Evolutionary conservation across 2,113 vertebrate genomes (phyloP), one percentile per base, ranked within the genome.

Genomic region (Thymallus thymallus): DNA sequence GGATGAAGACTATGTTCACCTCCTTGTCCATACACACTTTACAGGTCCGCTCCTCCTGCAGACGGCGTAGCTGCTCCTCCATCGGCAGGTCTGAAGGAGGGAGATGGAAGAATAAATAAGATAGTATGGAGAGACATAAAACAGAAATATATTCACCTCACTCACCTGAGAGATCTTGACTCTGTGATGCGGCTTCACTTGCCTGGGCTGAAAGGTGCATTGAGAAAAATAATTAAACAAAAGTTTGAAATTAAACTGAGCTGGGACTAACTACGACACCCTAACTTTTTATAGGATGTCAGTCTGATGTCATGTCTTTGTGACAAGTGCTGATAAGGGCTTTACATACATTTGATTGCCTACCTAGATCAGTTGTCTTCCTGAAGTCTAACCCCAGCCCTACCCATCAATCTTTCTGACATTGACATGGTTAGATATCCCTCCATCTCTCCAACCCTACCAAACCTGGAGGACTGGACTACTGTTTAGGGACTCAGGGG

Each of bases 151-250:
- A n/a, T n/a, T n/a, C n/a, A n/a, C n/a, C n/a, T n/a, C n/a, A n/a
- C n/a, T n/a, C n/a, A n/a, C 98, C 97, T 95, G 96, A 96, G 86
- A 96, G 88, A 89, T 98, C 96, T 91, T 97, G 96, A 84, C 94
- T 92, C 81, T 96, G 95, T 76, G 96, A 89, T 77, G 94, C 95
- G 61, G 95, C 95, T 92, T 98, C 92, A 56, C 94, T 97, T 82
- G 95, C 94, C 87, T 96, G 96, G 88, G 96, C 98, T 99, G 84
- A 87, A 94, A 91, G 48, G 80, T 76, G 87, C 71, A 79, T 46
- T 82, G 67, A 81, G 80, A 84, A 84, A 32, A 87, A 83, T 77
- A 77, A 81, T 78, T 84, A 82, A 80, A 83, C 79, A 67, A 16
- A 51, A 51, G 48, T 51, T 16, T 76, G 70, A 71, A 29, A 26